A percentile compares a stretch with the other conserved stretches of the same genome.
These are phyloP conservation scores for Phyto melanocephala DNA, from an alignment of 2,888 invertebrate genomes.

Conservation along the genomic window DNA sequence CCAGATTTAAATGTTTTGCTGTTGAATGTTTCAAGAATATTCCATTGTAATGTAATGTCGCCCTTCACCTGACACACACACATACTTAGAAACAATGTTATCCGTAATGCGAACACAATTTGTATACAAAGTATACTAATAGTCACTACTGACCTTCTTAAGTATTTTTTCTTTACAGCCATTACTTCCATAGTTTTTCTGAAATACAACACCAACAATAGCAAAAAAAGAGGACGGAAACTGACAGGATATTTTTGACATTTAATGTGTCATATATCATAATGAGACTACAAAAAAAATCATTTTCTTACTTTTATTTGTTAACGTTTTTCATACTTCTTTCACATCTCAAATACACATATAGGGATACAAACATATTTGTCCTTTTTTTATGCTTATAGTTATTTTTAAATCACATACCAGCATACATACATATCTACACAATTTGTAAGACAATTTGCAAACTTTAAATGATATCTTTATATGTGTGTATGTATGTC, in stretches of 20 bases:
- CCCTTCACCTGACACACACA: not conserved
- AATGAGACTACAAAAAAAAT: slow-evolving; percentile 40
- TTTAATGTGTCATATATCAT: slow-evolving; percentile 47
- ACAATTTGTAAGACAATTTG: not conserved
- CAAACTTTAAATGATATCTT: not conserved
- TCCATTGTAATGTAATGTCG: slow-evolving; percentile 26
- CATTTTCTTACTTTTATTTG: not conserved
- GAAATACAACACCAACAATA: not conserved
- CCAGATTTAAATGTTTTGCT: too few relatives aligned
- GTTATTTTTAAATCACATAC: not conserved
- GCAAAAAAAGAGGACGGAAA: slow-evolving; percentile 18
- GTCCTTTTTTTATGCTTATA: not conserved
- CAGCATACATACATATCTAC: not conserved
- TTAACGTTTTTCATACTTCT: not conserved
- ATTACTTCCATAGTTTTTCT: slow-evolving; percentile 33
- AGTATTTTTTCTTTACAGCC: not conserved
- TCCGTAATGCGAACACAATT: not conserved
- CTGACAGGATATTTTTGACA: slow-evolving; percentile 53
- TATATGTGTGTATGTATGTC: not conserved
- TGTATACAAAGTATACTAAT: not conserved
- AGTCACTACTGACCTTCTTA: slow-evolving; percentile 4
- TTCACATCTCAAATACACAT: not conserved
- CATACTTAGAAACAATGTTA: not conserved
- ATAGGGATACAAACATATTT: too few relatives aligned
- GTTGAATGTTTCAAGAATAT: too few relatives aligned